Base-by-base conservation (phyloP, 2,113 vertebrate species). In the Zosterops hypoxanthus region DNA sequence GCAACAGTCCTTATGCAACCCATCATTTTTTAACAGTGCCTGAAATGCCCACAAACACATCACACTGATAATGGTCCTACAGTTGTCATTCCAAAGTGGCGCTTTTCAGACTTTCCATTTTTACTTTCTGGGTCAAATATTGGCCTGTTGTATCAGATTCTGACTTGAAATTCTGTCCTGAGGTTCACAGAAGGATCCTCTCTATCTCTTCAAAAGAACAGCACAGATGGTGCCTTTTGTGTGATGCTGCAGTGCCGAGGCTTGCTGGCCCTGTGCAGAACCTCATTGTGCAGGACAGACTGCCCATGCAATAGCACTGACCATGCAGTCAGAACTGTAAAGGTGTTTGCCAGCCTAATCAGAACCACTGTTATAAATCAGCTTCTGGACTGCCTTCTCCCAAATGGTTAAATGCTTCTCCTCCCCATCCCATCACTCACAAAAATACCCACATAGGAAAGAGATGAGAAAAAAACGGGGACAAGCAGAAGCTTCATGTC, bases 191-290 rank as follows among this genome's bases (percentile, higher is more conserved):
- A 29, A 23, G 9, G 22, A 76, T 63, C 9, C 3, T 9, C 21
- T 3, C 7, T 42, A 59, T 36, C 28, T 66, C 44, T 76, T 80
- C 34, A 55, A n/a, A 31, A 5, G 12, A 33, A 34, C 11, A 39
- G 13, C 18, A 17, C 18, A 47, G 2, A 3, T 26, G 1, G 8
- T 22, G 7, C 29, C n/a, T 57, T 57, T 44, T 42, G 21, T 12
- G 12, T 17, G 21, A 33, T 12, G 23, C 0, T 1, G 9, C 12
- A 49, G 6, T 26, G 34, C 34, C 0, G 1, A 68, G 47, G 5
- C 26, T 82, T 19, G n/a, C 16, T 77, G 28, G 12, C 21, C 4
- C 42, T 11, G 8, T 0, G 0, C 12, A 65, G n/a, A 61, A 19
- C 34, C 10, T 31, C 36, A 4, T 0, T 65, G 14, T 11, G 7